phyloP scores from a whole-genome alignment of 2,888 invertebrate genomes.

The Dicycla oo region DNA sequence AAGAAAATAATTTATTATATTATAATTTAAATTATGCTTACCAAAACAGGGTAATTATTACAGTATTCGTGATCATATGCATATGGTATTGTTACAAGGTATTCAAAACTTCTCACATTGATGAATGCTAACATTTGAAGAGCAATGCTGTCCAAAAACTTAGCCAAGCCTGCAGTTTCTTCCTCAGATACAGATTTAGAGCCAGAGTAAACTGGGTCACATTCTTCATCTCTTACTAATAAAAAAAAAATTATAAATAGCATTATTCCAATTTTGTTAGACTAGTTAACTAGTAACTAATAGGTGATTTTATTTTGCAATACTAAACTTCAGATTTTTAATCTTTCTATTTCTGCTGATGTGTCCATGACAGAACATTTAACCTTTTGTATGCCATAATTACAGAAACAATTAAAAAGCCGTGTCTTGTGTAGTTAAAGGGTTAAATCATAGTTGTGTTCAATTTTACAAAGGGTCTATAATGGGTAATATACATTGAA shows the following conservation, averaged over 20 bases:
- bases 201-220: slow-evolving; percentile 77
- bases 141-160: slow-evolving; percentile 76
- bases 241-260: background rate
- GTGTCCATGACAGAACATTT: background rate
- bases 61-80: slow-evolving; percentile 65
- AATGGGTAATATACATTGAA: background rate
- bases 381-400: too few relatives aligned
- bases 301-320: background rate
- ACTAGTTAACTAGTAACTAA: background rate
- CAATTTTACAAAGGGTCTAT: background rate
- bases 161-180: slow-evolving; percentile 77
- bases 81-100: slow-evolving; percentile 81
- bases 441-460: background rate
- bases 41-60: slow-evolving; percentile 80
- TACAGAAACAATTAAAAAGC: too few relatives aligned
- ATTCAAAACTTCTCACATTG: slow-evolving; percentile 80
- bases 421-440: too few relatives aligned
- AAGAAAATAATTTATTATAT: background rate
- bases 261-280: background rate
- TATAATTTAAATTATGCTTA: slow-evolving; percentile 64
- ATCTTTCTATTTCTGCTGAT: too few relatives aligned
- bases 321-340: background rate
- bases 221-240: slow-evolving; percentile 70
- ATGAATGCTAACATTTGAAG: slow-evolving; percentile 79
- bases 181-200: slow-evolving; percentile 76